Evolutionary conservation across 2,888 invertebrate genomes (phyloP), one percentile per base, ranked within the genome.

Genomic region (Mycogona germanica): DNA sequence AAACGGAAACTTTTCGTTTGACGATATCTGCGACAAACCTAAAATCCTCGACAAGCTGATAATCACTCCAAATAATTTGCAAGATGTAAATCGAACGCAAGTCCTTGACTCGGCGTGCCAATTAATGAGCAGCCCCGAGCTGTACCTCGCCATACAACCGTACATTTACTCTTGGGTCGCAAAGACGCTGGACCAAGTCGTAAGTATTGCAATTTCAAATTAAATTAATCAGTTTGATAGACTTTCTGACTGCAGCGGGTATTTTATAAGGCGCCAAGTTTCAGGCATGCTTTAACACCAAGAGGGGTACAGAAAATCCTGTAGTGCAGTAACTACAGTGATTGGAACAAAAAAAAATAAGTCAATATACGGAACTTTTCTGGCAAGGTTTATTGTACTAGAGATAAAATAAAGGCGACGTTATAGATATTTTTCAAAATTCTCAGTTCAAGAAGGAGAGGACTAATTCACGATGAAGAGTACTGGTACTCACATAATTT

Each of bases 91-190:
- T 29, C 19, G 30, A 23, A 28, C 51, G 6, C 9, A 23, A 12
- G 42, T 51, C 21, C 17, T 51, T 41, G 51, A 51, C n/a, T 38
- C 47, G 3, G 46, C 38, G 3, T 53, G 53, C 38, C 17, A 32
- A 48, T n/a, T 48, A 19, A 19, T 53, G 25, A 38, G 47, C 30
- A 23, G 48, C 2, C 53, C 53, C 2, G 21, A 17, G n/a, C 53
- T 38, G 17, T 53, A 53, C 29, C 40, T 53, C n/a, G 28, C 53
- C 3, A 19, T 45, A 25, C 47, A 35, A 28, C 47, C 47, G 6
- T 53, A 48, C 40, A 38, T 45, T 48, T 46, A 53, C 21, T 26
- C 46, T 25, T 53, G 53, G 53, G 30, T 30, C 9, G 19, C 29
- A 9, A 37, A 38, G 21, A 38, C 47, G 2, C n/a, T 48, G 21